Conservation (phyloP, 1,140 invertebrate genomes). For the Drosophila tani region DNA sequence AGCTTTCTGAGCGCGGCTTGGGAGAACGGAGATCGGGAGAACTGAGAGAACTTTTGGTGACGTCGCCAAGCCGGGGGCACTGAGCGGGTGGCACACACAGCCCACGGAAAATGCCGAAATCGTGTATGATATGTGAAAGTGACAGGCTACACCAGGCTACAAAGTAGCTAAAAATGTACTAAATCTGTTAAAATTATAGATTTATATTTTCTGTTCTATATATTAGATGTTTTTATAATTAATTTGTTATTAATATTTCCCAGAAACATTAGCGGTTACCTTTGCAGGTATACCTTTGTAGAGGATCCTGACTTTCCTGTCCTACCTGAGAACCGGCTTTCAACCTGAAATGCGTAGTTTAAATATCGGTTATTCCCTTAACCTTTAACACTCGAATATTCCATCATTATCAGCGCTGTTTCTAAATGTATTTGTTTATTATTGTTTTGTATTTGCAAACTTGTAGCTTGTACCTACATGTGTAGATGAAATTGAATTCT, state of each 20-base stretch:
- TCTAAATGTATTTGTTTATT: conserved; percentile 35
- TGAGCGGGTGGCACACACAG: conserved; percentile 12
- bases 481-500: conserved; percentile 46
- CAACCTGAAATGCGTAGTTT: conserved; percentile 14
- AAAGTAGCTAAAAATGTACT: not conserved
- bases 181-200: too few species aligned
- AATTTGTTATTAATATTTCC: not conserved
- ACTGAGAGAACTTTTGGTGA: conserved; percentile 52
- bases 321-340: conserved; percentile 20
- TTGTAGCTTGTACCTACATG: conserved; percentile 24
- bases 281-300: not conserved
- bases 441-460: conserved; percentile 37
- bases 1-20: conserved; percentile 36
- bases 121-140: conserved; percentile 68
- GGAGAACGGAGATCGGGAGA: conserved; percentile 13
- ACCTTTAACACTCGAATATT: conserved; percentile 21
- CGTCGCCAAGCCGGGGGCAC: conserved; percentile 6
- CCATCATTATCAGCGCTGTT: conserved; percentile 38
- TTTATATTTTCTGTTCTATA: too few species aligned
- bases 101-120: conserved; percentile 48
- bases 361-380: conserved; percentile 37
- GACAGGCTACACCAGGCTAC: conserved; percentile 38
- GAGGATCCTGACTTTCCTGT: not conserved
- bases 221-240: not conserved
- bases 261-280: not conserved